phyloP scores from a whole-genome alignment of 2,113 vertebrate species.

The Microcebus tavaratra region DNA sequence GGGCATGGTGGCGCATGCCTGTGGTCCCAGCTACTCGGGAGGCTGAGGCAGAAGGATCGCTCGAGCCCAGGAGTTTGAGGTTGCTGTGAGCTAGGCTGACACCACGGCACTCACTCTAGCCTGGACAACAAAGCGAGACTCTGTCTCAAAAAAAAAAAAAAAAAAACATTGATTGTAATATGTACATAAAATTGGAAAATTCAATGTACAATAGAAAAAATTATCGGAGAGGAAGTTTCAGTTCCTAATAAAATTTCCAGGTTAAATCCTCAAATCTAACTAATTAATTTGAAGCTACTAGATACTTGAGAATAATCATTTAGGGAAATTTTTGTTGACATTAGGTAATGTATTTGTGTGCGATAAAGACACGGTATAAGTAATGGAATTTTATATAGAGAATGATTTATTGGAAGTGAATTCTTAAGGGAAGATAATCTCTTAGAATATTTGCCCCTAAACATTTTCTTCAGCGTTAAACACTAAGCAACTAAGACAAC shows the following conservation, averaged over 20 bases:
- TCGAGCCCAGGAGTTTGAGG: too few species aligned
- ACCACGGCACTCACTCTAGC: too few species aligned
- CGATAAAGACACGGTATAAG: neutral
- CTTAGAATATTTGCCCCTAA: neutral
- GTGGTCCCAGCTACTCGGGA: too few species aligned
- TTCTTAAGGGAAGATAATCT: neutral
- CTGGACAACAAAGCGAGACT: too few species aligned
- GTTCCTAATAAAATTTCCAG: neutral
- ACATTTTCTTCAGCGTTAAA: neutral
- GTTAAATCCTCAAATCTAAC: neutral
- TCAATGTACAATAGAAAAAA: neutral
- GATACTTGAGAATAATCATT: neutral
- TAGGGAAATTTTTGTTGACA: neutral
- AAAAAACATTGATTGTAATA: neutral
- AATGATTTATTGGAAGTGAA: neutral
- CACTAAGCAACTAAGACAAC: too few species aligned
- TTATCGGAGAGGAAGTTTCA: neutral
- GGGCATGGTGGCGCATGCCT: too few species aligned
- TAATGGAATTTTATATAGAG: neutral
- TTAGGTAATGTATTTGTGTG: neutral
- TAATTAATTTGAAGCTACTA: neutral
- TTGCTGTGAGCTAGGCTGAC: too few species aligned
- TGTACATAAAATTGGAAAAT: slow-evolving; percentile 13
- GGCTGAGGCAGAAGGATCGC: too few species aligned
- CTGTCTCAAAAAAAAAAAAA: too few species aligned